phyloP scores from a whole-genome alignment of 2,797 vertebrate genomes.

The Peromyscus aztecus region DNA sequence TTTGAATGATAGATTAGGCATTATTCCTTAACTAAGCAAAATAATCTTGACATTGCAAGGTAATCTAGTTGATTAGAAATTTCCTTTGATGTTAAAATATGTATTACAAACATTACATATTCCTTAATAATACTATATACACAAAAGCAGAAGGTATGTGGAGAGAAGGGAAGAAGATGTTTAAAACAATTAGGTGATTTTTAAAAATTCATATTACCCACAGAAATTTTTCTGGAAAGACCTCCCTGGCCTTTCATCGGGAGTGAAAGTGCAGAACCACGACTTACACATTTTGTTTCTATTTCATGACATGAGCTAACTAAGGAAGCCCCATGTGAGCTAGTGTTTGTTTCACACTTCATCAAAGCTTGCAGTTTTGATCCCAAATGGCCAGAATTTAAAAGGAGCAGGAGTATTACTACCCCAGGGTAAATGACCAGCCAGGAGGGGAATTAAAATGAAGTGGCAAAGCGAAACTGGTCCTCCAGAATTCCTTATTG shows the following conservation, averaged over 20 bases:
- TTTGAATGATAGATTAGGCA: background rate
- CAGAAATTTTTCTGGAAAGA: constrained; percentile 73
- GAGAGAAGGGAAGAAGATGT: constrained; percentile 68
- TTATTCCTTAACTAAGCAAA: background rate
- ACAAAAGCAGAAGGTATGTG: constrained; percentile 62
- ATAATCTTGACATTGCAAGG: background rate
- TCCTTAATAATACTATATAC: background rate
- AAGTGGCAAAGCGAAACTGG: background rate
- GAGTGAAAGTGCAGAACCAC: constrained; percentile 55
- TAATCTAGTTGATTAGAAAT: background rate
- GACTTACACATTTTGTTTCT: constrained; percentile 47
- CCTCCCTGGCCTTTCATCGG: constrained; percentile 54
- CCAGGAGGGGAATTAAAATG: background rate
- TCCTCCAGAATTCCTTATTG: background rate
- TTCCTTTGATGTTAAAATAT: background rate
- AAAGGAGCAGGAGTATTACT: background rate
- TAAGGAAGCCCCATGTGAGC: background rate
- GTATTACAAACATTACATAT: background rate
- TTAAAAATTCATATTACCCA: background rate
- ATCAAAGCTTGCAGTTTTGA: background rate
- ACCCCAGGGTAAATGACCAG: background rate
- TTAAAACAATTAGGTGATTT: constrained; percentile 68
- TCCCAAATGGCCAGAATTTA: constrained; percentile 40
- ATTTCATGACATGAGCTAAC: constrained; percentile 66
- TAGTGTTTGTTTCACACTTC: background rate